phyloP scores from a whole-genome alignment of 2,797 vertebrate species.

The Chelmon rostratus region DNA sequence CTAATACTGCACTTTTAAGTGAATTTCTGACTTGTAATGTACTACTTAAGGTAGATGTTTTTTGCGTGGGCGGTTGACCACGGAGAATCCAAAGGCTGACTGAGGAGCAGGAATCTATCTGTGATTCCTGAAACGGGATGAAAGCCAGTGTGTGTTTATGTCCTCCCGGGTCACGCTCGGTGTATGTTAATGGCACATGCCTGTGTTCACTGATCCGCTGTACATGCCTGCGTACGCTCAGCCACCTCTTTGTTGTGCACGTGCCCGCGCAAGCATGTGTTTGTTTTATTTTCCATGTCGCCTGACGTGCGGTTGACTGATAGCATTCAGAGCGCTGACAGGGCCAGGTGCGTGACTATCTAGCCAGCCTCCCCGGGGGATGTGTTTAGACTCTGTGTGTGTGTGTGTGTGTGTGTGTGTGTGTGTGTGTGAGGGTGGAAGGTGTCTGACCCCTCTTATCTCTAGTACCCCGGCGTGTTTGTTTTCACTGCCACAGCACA shows the following conservation, averaged over 20 bases:
- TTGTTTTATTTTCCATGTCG: constrained; percentile 78
- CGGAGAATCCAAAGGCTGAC: constrained; percentile 73
- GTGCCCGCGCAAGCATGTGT: constrained; percentile 39
- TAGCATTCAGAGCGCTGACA: constrained; percentile 70
- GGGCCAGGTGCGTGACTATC: constrained; percentile 81
- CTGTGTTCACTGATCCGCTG: constrained; percentile 43
- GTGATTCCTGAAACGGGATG: constrained; percentile 42
- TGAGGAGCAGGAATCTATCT: constrained; percentile 75
- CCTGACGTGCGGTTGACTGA: constrained; percentile 75
- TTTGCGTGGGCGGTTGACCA: constrained; percentile 49
- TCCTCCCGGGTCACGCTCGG: constrained; percentile 46
- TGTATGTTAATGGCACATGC: constrained; percentile 56
- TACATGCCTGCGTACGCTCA: constrained; percentile 34
- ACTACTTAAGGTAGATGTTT: constrained; percentile 3
- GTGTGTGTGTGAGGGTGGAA: constrained; percentile 41
- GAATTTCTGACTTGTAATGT: no score
- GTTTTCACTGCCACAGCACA: constrained; percentile 76
- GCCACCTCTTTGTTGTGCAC: constrained; percentile 36
- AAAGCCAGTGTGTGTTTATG: constrained; percentile 54
- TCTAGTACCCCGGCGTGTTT: constrained; percentile 72
- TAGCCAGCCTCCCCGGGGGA: constrained; percentile 39
- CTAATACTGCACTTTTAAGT: no score
- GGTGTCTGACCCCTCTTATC: constrained; percentile 79
- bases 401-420: constrained; percentile 27
- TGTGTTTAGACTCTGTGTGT: constrained; percentile 32